Evolutionary conservation across 2,113 vertebrate genomes (phyloP).

Genomic region (Gallinago undulata): DNA sequence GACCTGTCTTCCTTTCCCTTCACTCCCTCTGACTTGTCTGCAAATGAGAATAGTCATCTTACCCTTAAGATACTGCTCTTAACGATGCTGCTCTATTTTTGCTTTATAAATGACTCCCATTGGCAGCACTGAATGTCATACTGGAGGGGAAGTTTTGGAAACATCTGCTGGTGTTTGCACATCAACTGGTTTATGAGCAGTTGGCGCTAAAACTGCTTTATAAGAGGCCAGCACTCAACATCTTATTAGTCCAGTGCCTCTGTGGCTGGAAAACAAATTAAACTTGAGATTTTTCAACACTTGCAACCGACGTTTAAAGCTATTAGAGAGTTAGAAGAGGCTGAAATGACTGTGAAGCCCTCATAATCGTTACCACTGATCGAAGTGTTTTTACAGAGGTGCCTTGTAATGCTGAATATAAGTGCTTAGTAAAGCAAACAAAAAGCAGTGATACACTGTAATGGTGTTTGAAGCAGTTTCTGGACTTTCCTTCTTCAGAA

Average conservation of each 20-base stretch:
- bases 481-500: background rate
- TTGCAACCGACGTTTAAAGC: background rate
- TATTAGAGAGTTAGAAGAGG: background rate
- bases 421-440: background rate
- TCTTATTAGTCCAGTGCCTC: conserved; percentile 14
- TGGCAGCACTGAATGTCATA: accelerated
- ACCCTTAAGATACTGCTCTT: background rate
- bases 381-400: background rate
- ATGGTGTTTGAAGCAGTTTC: background rate
- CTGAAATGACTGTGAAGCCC: background rate
- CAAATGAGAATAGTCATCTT: background rate
- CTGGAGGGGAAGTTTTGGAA: background rate
- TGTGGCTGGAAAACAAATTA: conserved; percentile 33
- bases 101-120: background rate
- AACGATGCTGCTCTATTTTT: background rate
- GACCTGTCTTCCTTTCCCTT: background rate
- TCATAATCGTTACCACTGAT: accelerated
- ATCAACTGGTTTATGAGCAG: background rate
- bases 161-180: background rate
- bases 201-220: background rate
- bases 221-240: background rate
- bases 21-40: accelerated
- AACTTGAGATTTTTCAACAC: background rate
- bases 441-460: background rate
- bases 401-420: background rate